Evolutionary conservation across 2,888 invertebrate species (phyloP), one percentile per base, ranked within the genome.

Genomic region (Pachymerium ferrugineum): DNA sequence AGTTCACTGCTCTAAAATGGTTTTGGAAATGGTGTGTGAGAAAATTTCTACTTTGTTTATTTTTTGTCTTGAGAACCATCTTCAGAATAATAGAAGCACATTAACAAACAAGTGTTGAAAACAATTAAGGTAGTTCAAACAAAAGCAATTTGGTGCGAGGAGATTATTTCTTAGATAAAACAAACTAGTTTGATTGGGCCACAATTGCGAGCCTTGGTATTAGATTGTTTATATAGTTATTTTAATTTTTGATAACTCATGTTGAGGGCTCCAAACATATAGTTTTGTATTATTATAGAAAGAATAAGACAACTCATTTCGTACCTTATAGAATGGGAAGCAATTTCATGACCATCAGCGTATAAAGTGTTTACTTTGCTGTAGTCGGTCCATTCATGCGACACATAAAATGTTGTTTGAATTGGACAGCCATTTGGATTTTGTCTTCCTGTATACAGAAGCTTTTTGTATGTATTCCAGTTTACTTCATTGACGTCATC

Each of bases 331-430:
- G 97, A 97, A 85, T 98, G 97, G 77, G 96, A 95, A 78, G 97
- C 98, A 85, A 98, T 93, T 87, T 98, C 97, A 83, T 97, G 97
- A 81, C 97, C 97, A 81, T 89, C 88, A 78, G 94, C 87, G 85
- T 97, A 95, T 77, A 98, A 87, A 85, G 95, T 94, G 85, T 97
- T 95, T 75, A 98, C 97, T 86, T 94, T 93, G 84, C 93, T 92
- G 86, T 98, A 98, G 86, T 97, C 96, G 74, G 97, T 98, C 95
- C 97, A 98, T 84, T 97, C 96, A 84, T 98, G 97, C 70, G 96
- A 97, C 76, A 98, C 94, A 85, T 97, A 98, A 87, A 98, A 96
- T 47, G 98, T 97, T 75, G 93, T 94, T 5, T 80, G 77, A 28
- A 94, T 94, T 16, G 94, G 94, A 82, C 94, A 94, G 78, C 94